Evolutionary conservation across 2,888 invertebrate genomes (phyloP).

Genomic region (Stenurella melanura): DNA sequence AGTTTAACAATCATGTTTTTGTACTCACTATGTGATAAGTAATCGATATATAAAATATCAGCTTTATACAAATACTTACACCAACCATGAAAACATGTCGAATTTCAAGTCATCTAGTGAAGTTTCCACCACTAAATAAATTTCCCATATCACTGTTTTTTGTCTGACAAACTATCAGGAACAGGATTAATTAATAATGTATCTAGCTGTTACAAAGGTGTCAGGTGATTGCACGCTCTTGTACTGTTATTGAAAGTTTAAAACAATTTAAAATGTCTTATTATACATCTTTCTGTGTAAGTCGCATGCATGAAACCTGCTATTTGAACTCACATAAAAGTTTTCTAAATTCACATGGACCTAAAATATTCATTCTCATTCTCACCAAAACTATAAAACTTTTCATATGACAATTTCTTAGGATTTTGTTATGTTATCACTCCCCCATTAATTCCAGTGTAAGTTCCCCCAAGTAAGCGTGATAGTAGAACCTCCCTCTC

Average conservation of each 20-base stretch:
- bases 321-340: background rate
- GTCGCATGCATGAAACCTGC: background rate
- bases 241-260: background rate
- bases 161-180: too few relatives aligned
- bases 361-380: background rate
- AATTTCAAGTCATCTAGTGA: too few relatives aligned
- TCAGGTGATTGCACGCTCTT: too few relatives aligned
- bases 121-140: too few relatives aligned
- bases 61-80: too few relatives aligned
- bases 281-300: conserved; percentile 1
- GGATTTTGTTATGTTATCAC: conserved; percentile 31
- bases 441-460: conserved; percentile 60
- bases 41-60: too few relatives aligned
- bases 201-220: too few relatives aligned
- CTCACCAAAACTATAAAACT: conserved; percentile 16
- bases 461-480: conserved; percentile 81
- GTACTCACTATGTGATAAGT: too few relatives aligned
- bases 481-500: conserved; percentile 85
- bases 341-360: conserved; percentile 9
- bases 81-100: too few relatives aligned
- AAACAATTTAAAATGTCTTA: background rate
- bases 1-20: too few relatives aligned
- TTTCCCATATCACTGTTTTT: too few relatives aligned
- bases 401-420: conserved; percentile 35
- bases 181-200: too few relatives aligned